These are phyloP conservation scores for Ryuthela nishihirai DNA, from an alignment of 2,888 invertebrate genomes.

Conservation along the genomic window DNA sequence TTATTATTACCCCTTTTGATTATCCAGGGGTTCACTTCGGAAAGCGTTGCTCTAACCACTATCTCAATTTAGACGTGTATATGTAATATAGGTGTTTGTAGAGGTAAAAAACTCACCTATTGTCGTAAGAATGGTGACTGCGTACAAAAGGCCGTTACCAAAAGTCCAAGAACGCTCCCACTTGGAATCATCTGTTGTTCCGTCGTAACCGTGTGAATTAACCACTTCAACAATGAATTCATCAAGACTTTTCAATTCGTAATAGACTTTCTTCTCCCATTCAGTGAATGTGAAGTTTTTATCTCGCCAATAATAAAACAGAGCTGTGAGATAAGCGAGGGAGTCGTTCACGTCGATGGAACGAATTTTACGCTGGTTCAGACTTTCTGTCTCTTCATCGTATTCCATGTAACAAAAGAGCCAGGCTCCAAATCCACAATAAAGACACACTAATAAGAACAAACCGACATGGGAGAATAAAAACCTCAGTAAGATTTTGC, in stretches of 20 bases:
- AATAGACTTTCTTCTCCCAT: slow-evolving; percentile 39
- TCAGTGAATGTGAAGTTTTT: slow-evolving; percentile 33
- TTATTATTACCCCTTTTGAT: too few relatives aligned
- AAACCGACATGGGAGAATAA: slow-evolving; percentile 46
- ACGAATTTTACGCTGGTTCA: slow-evolving; percentile 30
- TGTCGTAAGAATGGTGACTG: slow-evolving; percentile 45
- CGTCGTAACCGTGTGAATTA: slow-evolving; percentile 42
- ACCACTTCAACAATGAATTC: slow-evolving; percentile 41
- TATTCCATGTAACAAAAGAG: slow-evolving; percentile 43
- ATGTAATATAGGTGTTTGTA: too few relatives aligned
- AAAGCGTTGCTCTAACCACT: too few relatives aligned
- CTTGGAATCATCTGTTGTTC: slow-evolving; percentile 35
- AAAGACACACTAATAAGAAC: slow-evolving; percentile 42
- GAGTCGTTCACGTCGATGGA: slow-evolving; percentile 44
- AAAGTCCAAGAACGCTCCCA: slow-evolving; percentile 45
- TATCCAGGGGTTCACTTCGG: too few relatives aligned
- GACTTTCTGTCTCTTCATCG: slow-evolving; percentile 36
- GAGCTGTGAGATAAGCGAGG: slow-evolving; percentile 41
- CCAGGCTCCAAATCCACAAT: slow-evolving; percentile 43
- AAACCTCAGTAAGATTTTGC: slow-evolving; percentile 41
- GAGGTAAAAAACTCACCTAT: slow-evolving; percentile 42
- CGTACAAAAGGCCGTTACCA: slow-evolving; percentile 45
- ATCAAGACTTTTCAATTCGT: slow-evolving; percentile 42
- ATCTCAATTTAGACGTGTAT: too few relatives aligned
- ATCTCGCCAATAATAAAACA: slow-evolving; percentile 43